Conservation (phyloP, 2,113 vertebrate species). For the Dipodomys spectabilis region DNA sequence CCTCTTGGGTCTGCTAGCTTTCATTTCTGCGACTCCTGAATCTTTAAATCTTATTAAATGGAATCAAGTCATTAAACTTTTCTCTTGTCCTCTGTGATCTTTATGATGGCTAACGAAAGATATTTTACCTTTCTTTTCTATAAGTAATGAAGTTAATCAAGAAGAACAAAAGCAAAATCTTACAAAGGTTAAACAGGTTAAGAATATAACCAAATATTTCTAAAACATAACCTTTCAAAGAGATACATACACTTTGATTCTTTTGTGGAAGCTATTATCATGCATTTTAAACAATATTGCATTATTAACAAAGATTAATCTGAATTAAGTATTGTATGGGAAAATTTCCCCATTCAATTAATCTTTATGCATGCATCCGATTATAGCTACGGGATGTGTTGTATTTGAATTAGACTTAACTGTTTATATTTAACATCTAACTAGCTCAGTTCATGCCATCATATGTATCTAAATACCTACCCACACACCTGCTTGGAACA, state of each 20-base stretch:
- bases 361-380: conserved; percentile 39
- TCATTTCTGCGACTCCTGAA: not conserved
- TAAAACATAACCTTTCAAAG: not conserved
- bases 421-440: conserved; percentile 47
- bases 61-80: not conserved
- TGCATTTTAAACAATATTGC: not conserved
- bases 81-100: not conserved
- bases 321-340: conserved; percentile 12
- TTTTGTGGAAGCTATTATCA: not conserved
- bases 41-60: not conserved
- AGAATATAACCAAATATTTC: not conserved
- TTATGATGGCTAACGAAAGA: not conserved
- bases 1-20: not conserved
- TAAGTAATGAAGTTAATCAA: not conserved
- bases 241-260: not conserved
- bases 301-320: conserved; percentile 21
- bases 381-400: conserved; percentile 17
- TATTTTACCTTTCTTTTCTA: not conserved
- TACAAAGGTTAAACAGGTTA: conserved; percentile 13
- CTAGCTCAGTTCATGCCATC: not conserved
- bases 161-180: not conserved
- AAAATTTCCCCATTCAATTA: not conserved
- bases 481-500: not conserved
- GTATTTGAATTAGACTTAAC: conserved; percentile 4
- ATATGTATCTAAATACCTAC: not conserved